Conservation (phyloP, 1,140 invertebrate genomes). For the Trichoplusia ni region DNA sequence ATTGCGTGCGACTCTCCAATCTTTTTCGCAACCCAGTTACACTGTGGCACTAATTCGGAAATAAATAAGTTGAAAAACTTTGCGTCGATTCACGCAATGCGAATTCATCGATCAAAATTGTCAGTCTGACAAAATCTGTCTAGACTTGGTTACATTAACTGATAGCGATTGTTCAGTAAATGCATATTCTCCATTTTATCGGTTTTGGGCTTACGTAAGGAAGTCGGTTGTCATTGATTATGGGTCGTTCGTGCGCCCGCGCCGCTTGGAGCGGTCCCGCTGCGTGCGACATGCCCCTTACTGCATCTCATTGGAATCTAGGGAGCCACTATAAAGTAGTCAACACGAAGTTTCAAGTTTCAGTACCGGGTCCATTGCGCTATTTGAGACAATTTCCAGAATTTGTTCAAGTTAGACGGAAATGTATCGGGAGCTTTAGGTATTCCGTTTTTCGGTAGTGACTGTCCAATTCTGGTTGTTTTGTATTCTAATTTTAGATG, state of each 20-base stretch:
- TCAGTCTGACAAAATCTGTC: slow-evolving; percentile 7
- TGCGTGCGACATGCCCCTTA: slow-evolving; percentile 33
- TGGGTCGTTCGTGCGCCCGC: slow-evolving; percentile 31
- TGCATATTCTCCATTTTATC: slow-evolving; percentile 29
- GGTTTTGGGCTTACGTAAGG: slow-evolving; percentile 38
- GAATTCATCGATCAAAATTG: not conserved
- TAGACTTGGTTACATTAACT: not conserved
- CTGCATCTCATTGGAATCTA: slow-evolving; percentile 31
- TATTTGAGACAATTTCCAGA: not conserved
- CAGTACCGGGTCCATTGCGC: not conserved
- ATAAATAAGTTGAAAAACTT: no score
- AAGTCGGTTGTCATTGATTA: slow-evolving; percentile 43
- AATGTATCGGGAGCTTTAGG: not conserved
- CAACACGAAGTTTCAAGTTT: not conserved
- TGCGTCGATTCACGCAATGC: not conserved
- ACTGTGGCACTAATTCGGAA: no score
- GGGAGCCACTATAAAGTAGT: slow-evolving; percentile 1
- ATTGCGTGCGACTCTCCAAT: not conserved
- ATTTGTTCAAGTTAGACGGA: not conserved
- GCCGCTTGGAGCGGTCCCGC: slow-evolving; percentile 31
- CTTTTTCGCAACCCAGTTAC: not conserved
- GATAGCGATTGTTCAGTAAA: slow-evolving; percentile 20
- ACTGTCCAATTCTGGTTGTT: slow-evolving; percentile 1
- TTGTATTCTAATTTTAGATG: slow-evolving; percentile 31
- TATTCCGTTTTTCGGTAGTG: not conserved